phyloP scores from a whole-genome alignment of 2,888 invertebrate genomes.

The Drosophila quinaria region DNA sequence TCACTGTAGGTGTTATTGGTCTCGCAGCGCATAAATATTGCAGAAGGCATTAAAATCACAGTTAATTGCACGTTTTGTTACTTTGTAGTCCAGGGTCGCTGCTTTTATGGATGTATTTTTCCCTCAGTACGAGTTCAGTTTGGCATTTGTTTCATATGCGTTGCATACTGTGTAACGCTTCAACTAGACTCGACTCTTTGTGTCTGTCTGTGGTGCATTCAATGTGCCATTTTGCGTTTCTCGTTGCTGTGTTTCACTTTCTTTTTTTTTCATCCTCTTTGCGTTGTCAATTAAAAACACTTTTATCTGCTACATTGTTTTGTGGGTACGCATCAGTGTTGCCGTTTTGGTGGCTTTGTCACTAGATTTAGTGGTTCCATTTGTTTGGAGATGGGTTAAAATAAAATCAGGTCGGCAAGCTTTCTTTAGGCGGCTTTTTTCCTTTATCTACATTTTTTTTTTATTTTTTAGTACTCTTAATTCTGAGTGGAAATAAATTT shows the following conservation, averaged over 20 bases:
- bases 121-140: neutral
- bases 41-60: slow-evolving; percentile 65
- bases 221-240: slow-evolving; percentile 17
- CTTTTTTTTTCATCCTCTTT: slow-evolving; percentile 15
- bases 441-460: no score
- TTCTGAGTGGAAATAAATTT: no score
- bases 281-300: slow-evolving; percentile 68
- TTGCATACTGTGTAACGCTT: slow-evolving; percentile 36
- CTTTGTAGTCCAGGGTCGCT: slow-evolving; percentile 57
- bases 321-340: slow-evolving; percentile 13
- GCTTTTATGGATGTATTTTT: slow-evolving; percentile 37
- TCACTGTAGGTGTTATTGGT: slow-evolving; percentile 38
- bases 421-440: no score
- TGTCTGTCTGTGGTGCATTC: slow-evolving; percentile 1
- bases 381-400: no score
- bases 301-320: slow-evolving; percentile 61
- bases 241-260: neutral
- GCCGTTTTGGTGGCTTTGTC: neutral
- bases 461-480: no score
- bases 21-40: slow-evolving; percentile 62
- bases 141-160: slow-evolving; percentile 14
- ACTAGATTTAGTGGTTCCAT: no score
- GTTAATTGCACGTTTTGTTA: slow-evolving; percentile 70
- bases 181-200: neutral
- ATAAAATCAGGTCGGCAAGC: no score